Evolutionary conservation across 2,113 vertebrate species (phyloP).

Genomic region (Platichthys flesus): DNA sequence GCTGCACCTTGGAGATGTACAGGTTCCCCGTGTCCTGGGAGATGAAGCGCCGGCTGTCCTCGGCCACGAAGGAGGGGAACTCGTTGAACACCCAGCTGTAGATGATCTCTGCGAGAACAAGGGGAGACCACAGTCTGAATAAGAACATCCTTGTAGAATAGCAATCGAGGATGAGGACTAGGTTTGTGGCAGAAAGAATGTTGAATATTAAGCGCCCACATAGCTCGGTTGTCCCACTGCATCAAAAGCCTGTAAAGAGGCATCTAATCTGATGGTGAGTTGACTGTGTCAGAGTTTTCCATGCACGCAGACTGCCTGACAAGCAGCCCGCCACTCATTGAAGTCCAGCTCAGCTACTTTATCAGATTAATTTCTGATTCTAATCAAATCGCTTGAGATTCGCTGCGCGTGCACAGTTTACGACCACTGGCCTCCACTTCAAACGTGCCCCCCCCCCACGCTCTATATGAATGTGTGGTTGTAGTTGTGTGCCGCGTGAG

Average conservation of each 20-base stretch:
- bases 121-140: not conserved
- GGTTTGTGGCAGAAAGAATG: not conserved
- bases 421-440: not conserved
- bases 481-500: not conserved
- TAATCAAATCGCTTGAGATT: not conserved
- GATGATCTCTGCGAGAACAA: conserved; percentile 88
- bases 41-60: conserved; percentile 97
- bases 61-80: conserved; percentile 95
- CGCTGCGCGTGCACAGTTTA: not conserved
- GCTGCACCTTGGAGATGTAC: conserved; percentile 96
- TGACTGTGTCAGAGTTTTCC: not conserved
- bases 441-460: not conserved
- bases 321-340: not conserved
- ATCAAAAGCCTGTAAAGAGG: not conserved
- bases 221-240: not conserved
- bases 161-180: not conserved
- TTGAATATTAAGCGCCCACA: not conserved
- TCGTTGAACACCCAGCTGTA: conserved; percentile 99
- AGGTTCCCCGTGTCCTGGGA: conserved; percentile 97
- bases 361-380: not conserved
- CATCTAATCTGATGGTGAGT: not conserved
- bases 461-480: not conserved
- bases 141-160: not conserved
- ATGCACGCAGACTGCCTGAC: not conserved
- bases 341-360: conserved; percentile 2